Evolutionary conservation across 2,888 invertebrate species (phyloP), one percentile per base, ranked within the genome.

Genomic region (Rhamnusium bicolor): DNA sequence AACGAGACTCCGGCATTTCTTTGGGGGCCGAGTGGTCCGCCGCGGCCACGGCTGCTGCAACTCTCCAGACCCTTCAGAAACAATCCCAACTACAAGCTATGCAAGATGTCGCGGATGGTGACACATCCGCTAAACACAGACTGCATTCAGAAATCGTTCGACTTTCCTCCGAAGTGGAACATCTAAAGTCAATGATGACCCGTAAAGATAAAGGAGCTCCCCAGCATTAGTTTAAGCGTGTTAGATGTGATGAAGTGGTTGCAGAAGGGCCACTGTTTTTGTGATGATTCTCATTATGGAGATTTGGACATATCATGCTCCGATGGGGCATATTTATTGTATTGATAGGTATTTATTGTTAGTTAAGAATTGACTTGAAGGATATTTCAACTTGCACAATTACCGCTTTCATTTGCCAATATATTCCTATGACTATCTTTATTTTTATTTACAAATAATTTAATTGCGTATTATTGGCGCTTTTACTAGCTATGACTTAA

Each of bases 91-190:
- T 84, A 84, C 89, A 87, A 85, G 74, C 85, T 83, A 76, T 78
- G 73, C 83, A 83, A 62, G 83, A 84, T 51, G 74, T 78, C 14
- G 80, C 82, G 47, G 75, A 76, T 16, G 81, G 81, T 18, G 88
- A 89, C 40, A 90, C 91, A 62, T 92, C 93, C 79, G 92, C 92
- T 78, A 93, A 94, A 85, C 91, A 92, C 75, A 94, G 94, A 86
- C 90, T 97, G 12, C 95, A 96, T 86, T 94, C 94, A 2, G 95
- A 98, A 88, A 90, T 98, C 80, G 95, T 95, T 82, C 92, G 95
- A 81, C 92, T 98, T 21, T 96, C 97, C 40, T 94, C 95, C 0
- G 98, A 98, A 89, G 96, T 98, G 79, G 96, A 96, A 63, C 95
- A 94, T 78, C 92, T 98, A 6, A 96, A 97, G 87, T 94, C 93